Conservation (phyloP, 2,113 vertebrate species). For the Numenius arquata region DNA sequence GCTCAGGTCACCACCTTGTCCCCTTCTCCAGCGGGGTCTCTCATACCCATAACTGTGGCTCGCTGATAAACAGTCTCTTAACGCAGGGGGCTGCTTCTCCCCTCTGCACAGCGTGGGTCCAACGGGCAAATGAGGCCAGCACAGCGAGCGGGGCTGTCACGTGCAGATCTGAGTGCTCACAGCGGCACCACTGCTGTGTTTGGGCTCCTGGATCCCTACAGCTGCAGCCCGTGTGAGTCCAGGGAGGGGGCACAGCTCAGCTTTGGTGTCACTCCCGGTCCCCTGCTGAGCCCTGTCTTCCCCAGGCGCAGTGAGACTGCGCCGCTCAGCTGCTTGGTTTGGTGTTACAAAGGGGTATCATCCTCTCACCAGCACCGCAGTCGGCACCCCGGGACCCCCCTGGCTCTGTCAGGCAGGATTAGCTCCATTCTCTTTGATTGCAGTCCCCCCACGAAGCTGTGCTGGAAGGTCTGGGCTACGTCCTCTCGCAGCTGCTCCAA, state of each 20-base stretch:
- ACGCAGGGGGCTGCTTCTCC: neutral
- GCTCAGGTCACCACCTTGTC: neutral
- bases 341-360: neutral
- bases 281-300: neutral
- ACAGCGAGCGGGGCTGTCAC: neutral
- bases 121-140: neutral
- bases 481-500: slow-evolving; percentile 93
- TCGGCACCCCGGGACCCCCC: neutral
- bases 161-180: neutral
- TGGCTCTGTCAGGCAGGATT: neutral
- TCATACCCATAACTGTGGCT: neutral
- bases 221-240: neutral
- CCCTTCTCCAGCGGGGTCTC: neutral
- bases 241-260: neutral
- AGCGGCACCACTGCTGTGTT: fast-evolving
- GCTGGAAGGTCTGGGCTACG: slow-evolving; percentile 89
- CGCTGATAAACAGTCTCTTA: neutral
- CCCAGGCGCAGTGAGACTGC: neutral
- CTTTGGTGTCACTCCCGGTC: neutral
- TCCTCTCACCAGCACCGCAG: neutral
- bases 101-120: neutral
- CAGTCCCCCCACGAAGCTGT: slow-evolving; percentile 85
- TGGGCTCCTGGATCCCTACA: neutral
- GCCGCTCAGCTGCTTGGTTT: fast-evolving
- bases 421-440: slow-evolving; percentile 56